These are phyloP conservation scores for Anagrus nilaparvatae DNA, from an alignment of 1,140 invertebrate genomes.

Conservation along the genomic window DNA sequence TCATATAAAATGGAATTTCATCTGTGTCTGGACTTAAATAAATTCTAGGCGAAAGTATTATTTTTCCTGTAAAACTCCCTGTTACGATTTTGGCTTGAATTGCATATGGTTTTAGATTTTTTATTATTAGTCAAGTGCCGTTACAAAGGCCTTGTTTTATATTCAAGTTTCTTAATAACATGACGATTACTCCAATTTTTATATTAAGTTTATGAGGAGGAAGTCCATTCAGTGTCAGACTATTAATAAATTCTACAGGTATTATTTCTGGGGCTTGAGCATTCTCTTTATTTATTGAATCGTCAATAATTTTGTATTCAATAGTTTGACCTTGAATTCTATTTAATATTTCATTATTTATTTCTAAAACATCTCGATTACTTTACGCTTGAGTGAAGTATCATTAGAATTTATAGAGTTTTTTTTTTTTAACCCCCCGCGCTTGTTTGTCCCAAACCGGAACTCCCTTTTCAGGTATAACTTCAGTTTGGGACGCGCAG, in stretches of 20 bases:
- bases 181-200: slow-evolving; percentile 8
- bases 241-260: slow-evolving; percentile 6
- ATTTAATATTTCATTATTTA: slow-evolving; percentile 8
- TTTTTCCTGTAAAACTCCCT: slow-evolving; percentile 18
- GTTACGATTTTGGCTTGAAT: slow-evolving; percentile 37
- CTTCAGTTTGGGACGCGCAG: no score
- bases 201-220: slow-evolving; percentile 5
- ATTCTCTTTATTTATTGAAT: slow-evolving; percentile 1
- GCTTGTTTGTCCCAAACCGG: no score
- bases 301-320: slow-evolving; percentile 9
- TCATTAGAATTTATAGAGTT: background rate
- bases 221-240: slow-evolving; percentile 7
- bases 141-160: slow-evolving; percentile 34
- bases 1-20: background rate
- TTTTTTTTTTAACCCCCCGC: no score
- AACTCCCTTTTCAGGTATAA: no score
- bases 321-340: background rate
- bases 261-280: slow-evolving; percentile 1
- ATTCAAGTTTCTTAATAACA: slow-evolving; percentile 31
- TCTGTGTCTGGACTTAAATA: background rate
- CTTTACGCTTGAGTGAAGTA: slow-evolving; percentile 1
- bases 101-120: slow-evolving; percentile 30
- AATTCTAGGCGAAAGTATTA: background rate
- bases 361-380: slow-evolving; percentile 5
- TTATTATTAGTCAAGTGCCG: slow-evolving; percentile 33